phyloP scores from a whole-genome alignment of 2,888 invertebrate species.

The Dynastes tityus region DNA sequence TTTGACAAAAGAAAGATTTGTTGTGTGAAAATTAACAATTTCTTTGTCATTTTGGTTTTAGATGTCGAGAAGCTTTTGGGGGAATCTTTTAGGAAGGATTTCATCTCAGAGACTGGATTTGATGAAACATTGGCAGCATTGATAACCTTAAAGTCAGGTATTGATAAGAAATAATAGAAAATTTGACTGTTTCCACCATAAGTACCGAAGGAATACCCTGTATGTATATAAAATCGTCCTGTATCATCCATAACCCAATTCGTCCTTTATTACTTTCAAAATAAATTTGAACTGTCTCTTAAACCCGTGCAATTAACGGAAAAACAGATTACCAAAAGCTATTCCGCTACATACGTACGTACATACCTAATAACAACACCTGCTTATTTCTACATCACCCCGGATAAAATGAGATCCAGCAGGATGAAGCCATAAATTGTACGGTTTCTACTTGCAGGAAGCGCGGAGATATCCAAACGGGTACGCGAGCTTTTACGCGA shows the following conservation, averaged over 20 bases:
- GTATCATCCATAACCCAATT: not conserved
- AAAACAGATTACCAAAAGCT: not conserved
- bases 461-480: slow-evolving; percentile 74
- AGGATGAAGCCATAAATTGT: not conserved
- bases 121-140: slow-evolving; percentile 83
- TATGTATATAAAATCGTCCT: too few species aligned
- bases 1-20: slow-evolving; percentile 33
- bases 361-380: not conserved
- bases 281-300: too few species aligned
- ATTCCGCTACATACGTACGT: not conserved
- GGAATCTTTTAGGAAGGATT: slow-evolving; percentile 83
- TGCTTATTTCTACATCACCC: not conserved
- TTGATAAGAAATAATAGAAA: too few species aligned
- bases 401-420: not conserved
- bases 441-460: slow-evolving; percentile 70
- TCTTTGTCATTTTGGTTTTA: slow-evolving; percentile 64
- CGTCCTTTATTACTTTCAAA: not conserved
- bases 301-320: not conserved
- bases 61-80: slow-evolving; percentile 84
- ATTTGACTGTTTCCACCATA: too few species aligned
- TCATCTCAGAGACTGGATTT: slow-evolving; percentile 82
- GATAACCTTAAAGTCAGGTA: slow-evolving; percentile 81
- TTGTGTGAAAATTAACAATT: not conserved
- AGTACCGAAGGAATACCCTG: too few species aligned
- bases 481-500: slow-evolving; percentile 75